phyloP scores from a whole-genome alignment of 1,140 invertebrate species.

The Calliphora vicina region DNA sequence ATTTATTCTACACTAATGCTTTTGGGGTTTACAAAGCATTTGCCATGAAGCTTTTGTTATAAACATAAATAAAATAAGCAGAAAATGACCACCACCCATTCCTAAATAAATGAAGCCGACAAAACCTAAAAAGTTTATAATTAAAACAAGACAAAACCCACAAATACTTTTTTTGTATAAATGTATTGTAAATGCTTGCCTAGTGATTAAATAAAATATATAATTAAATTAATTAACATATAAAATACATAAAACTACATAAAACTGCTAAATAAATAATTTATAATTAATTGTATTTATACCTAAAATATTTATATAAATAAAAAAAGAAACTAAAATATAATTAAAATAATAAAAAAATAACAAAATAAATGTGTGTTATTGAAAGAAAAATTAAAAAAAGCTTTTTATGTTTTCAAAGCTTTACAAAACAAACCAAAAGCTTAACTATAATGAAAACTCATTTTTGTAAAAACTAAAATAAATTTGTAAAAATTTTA shows the following conservation, averaged over 20 bases:
- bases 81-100: background rate
- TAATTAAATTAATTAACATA: background rate
- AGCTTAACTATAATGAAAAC: background rate
- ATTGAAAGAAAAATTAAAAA: background rate
- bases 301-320: background rate
- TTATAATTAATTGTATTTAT: background rate
- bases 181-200: slow-evolving; percentile 13
- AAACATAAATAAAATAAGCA: background rate
- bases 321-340: background rate
- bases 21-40: background rate
- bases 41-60: background rate
- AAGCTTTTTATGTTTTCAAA: background rate
- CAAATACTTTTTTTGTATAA: slow-evolving; percentile 7
- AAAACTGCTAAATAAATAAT: background rate
- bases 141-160: background rate
- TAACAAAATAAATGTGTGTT: background rate
- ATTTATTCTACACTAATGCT: background rate
- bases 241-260: background rate
- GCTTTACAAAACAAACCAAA: background rate
- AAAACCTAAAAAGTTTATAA: background rate
- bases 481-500: background rate
- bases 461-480: background rate
- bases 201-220: background rate
- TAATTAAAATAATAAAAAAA: background rate
- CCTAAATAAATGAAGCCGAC: background rate